Base-by-base conservation (phyloP, 2,888 invertebrate genomes). In the Aspidiotus rigidus region DNA sequence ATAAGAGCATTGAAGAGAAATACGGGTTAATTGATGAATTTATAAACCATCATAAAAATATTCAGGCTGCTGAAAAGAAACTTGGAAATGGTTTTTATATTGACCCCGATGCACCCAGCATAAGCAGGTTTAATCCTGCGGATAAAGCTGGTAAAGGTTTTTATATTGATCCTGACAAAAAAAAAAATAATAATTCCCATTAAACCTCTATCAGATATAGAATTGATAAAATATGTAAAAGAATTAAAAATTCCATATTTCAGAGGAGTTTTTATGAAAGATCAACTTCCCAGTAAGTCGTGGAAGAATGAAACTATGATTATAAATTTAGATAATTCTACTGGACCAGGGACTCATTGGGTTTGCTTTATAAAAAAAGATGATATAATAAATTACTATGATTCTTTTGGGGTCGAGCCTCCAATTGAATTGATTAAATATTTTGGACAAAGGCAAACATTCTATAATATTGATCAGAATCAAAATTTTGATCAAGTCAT, bases 231-330 rank as follows among this genome's bases (percentile, higher is more conserved):
- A 40, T 53, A 53, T 16, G 63, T 44, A 62, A 62, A 62, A 39
- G 17, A n/a, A 42, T 41, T 62, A 62, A 16, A 7, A 16, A 16
- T 63, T 28, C 63, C 63, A 13, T 49, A 63, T 63, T 63, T 62
- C 49, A 63, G 53, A 63, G 63, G 63, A 17, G 63, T 63, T 17
- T 63, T 28, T 53, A 63, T 63, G 63, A 63, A 10, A 63, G 54
- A 49, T 63, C 53, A 49, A 53, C 16, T 63, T 53, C 53, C 63
- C 17, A 49, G 17, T 63, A 63, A 63, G 17, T 28, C 41, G 11
- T 16, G 15, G 54, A 53, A 13, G 28, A 53, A 53, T 63, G 63
- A 62, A 42, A 13, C 9, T 42, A 42, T 42, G 41, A 42, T 62
- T 42, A 42, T 42, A 44, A 42, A n/a, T 61, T 17, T 61, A 61